These are phyloP conservation scores for Phylloscopus collybita DNA, from an alignment of 2,797 vertebrate species.

Conservation along the genomic window DNA sequence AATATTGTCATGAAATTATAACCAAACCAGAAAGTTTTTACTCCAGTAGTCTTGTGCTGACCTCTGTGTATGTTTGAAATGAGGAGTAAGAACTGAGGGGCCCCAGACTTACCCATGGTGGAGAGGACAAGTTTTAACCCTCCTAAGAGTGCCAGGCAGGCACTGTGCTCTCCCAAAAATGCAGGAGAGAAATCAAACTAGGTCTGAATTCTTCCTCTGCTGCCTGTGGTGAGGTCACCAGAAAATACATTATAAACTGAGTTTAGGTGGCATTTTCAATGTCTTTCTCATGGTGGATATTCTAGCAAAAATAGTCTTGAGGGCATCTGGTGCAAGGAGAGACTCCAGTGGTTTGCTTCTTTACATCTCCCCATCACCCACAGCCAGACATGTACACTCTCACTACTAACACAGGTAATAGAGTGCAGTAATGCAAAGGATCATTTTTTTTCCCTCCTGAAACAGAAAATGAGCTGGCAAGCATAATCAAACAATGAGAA, in stretches of 20 bases:
- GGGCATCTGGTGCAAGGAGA: background rate
- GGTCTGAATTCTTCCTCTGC: background rate
- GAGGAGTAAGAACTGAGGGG: background rate
- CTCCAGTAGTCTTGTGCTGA: background rate
- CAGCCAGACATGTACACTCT: background rate
- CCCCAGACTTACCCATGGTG: too few species aligned
- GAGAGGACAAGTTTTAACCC: background rate
- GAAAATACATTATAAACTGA: background rate
- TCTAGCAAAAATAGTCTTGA: background rate
- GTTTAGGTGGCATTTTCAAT: background rate
- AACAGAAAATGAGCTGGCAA: slow-evolving; percentile 47
- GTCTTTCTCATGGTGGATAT: background rate
- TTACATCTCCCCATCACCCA: background rate
- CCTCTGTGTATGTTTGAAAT: background rate
- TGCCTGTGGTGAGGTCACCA: background rate
- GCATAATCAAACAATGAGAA: slow-evolving; percentile 19
- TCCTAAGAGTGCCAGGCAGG: background rate
- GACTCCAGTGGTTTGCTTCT: background rate
- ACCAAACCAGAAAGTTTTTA: background rate
- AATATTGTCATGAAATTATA: background rate
- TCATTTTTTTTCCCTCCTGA: background rate
- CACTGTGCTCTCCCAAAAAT: background rate
- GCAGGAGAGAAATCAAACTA: background rate
- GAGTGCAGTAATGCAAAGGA: background rate
- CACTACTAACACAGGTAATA: background rate